A percentile compares a stretch with the other conserved stretches of the same genome.
Conservation (phyloP, 2,888 invertebrate genomes). For the Antheraea assamensis region DNA sequence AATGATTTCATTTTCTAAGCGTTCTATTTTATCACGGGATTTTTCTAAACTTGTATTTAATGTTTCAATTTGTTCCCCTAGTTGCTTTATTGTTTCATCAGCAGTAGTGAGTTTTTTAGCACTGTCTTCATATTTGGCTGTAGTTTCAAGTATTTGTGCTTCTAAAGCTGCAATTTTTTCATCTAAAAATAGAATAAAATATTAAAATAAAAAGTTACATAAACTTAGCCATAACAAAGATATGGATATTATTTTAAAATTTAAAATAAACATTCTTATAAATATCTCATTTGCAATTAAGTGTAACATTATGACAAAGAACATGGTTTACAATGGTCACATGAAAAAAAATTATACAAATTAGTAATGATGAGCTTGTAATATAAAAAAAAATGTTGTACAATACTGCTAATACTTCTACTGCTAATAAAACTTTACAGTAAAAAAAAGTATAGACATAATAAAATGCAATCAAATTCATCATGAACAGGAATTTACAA, state of each 20-base stretch:
- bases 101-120: constrained; percentile 83
- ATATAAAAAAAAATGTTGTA: too few relatives aligned
- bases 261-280: background rate
- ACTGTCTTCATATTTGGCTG: constrained; percentile 84
- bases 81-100: constrained; percentile 83
- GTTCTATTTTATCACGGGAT: constrained; percentile 83
- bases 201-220: constrained; percentile 9
- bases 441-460: too few relatives aligned
- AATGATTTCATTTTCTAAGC: constrained; percentile 85
- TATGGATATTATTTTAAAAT: background rate
- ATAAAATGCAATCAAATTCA: too few relatives aligned
- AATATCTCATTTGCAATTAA: too few relatives aligned
- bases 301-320: too few relatives aligned
- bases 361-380: too few relatives aligned
- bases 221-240: background rate
- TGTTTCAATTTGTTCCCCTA: constrained; percentile 84
- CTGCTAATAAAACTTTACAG: too few relatives aligned
- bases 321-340: too few relatives aligned
- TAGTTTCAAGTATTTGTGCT: constrained; percentile 79
- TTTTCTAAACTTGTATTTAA: constrained; percentile 85
- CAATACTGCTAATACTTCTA: too few relatives aligned
- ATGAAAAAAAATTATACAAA: too few relatives aligned
- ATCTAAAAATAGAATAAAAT: constrained; percentile 60
- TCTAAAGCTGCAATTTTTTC: constrained; percentile 81
- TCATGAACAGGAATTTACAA: too few relatives aligned